These are phyloP conservation scores for Paradoxurus hermaphroditus DNA, from an alignment of 2,113 vertebrate species.

Conservation along the genomic window DNA sequence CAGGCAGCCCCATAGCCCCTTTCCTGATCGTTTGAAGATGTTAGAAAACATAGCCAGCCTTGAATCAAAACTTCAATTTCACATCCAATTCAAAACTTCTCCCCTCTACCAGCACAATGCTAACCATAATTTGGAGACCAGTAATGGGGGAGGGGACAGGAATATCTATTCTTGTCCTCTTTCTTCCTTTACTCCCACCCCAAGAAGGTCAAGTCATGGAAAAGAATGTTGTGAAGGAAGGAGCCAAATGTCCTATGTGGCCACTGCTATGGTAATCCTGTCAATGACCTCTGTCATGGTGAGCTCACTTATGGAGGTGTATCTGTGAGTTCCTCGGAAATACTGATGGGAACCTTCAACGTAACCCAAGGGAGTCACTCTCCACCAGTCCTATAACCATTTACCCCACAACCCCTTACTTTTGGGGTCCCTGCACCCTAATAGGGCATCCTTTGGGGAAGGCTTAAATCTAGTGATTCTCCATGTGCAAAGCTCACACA, in stretches of 20 bases:
- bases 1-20: neutral
- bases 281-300: neutral
- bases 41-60: neutral
- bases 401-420: neutral
- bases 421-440: neutral
- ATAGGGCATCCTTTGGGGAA: neutral
- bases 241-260: neutral
- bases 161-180: neutral
- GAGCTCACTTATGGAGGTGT: neutral
- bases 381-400: neutral
- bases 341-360: neutral
- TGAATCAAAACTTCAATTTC: neutral
- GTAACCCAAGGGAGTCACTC: neutral
- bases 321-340: neutral
- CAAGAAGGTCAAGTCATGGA: no score
- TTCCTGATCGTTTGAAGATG: neutral
- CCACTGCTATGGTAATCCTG: neutral
- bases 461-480: neutral
- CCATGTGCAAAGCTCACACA: neutral
- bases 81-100: neutral
- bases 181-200: neutral
- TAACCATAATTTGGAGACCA: neutral
- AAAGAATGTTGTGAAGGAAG: neutral
- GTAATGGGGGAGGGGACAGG: accelerated
- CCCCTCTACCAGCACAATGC: neutral